Evolutionary conservation across 2,113 vertebrate genomes (phyloP), one percentile per base, ranked within the genome.

Genomic region (Brachyhypopomus gauderio): DNA sequence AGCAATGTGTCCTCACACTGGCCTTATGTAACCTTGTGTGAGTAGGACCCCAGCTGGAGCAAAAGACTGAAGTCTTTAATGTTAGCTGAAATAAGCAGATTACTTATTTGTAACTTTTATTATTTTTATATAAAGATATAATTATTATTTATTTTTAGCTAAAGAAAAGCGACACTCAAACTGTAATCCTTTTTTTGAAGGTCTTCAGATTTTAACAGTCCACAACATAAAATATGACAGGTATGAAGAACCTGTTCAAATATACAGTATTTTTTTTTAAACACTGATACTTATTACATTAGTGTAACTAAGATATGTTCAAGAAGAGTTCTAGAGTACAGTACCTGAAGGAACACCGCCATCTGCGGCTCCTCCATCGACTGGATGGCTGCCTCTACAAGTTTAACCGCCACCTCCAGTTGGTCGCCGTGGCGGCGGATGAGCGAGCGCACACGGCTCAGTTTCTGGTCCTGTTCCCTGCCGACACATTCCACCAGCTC

Each of bases 301-400:
- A 22, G 58, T 22, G 58, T n/a, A 60, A 60, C n/a, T 20, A 60
- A 60, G n/a, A 60, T 2, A n/a, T 5, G 0, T n/a, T 22, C 3
- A 8, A 60, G n/a, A 60, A 19, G 58, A n/a, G 5, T 8, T 38
- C 30, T 34, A 20, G 64, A 67, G 22, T 62, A 38, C 14, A 12
- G 52, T 78, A 96, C 96, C 95, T 97, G 95, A 72, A 98, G 91
- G 70, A 97, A 98, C 25, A 93, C 12, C 0, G 96, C 91, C 95
- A 96, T 94, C 88, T 96, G 95, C 0, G 94, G 94, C 89, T 97
- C 95, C 70, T 95, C 96, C 94, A 95, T 95, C 75, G 93, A 93
- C 84, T 93, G 95, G 45, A 97, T 94, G 78, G 95, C 93, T 0
- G 92, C 85, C 87, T 96, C 95, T 81, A 97, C 95, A 80, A 97